Evolutionary conservation across 2,113 vertebrate genomes (phyloP), one percentile per base, ranked within the genome.

Genomic region (Montifringilla adamsi): DNA sequence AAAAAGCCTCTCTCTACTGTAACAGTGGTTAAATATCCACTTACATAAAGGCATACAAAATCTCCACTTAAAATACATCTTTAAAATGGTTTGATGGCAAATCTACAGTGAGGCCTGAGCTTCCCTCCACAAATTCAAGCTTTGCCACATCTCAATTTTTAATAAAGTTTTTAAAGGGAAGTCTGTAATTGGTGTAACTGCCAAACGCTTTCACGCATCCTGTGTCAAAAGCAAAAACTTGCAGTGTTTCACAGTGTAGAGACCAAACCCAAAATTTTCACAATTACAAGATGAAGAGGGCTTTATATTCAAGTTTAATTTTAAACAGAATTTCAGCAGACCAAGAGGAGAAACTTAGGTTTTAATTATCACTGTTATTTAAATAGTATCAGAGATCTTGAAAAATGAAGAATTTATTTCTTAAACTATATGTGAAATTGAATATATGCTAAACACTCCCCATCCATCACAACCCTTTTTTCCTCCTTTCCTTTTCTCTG

Each of bases 391-490:
- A 87, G 44, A 63, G 13, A 66, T 43, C 15, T 28, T 15, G 17
- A 50, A 17, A 76, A 43, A 58, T 15, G 2, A 63, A 43, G 18
- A 81, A 69, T 26, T 50, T 44, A 11, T 64, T 27, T 69, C 7
- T 39, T 12, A 81, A 13, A 31, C 11, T 16, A 13, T 1, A 31
- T 0, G 0, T 11, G 5, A 30, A 47, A 41, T 0, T 46, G 21
- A 88, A 43, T 37, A 47, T 27, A 35, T 15, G 24, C 7, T 39
- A 39, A 90, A 77, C 12, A 39, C 6, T 73, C 19, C 53, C 41
- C 43, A 63, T 39, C 39, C 21, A 44, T 31, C 33, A 52, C 5
- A 64, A 12, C 27, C 6, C 5, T 37, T 52, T 50, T 20, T 53
- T 18, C 27, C 56, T 68, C 31, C 41, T 70, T 41, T 31, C 20